phyloP scores from a whole-genome alignment of 92 coral and sea anemone species.

The Bergia puertoricense region DNA sequence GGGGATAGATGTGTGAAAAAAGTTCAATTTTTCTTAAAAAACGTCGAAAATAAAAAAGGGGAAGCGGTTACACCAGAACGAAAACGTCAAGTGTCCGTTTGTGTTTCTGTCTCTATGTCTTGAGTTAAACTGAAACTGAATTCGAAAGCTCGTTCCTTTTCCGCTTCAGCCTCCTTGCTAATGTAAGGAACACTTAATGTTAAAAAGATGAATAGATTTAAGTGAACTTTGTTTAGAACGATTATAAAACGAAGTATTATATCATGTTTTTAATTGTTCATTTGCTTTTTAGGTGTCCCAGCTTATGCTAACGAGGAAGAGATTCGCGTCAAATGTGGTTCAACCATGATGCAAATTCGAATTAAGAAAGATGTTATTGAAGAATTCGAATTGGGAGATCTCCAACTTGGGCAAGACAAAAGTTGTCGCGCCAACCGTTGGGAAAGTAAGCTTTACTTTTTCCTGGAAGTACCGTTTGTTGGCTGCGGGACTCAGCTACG shows the following conservation, averaged over 20 bases:
- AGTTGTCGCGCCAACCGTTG: slow-evolving; percentile 25
- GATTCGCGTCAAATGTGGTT: slow-evolving; percentile 38
- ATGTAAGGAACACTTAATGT: too few species aligned
- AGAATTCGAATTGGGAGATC: slow-evolving; percentile 37
- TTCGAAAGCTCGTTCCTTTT: neutral
- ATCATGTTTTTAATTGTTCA: neutral
- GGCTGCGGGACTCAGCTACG: slow-evolving; percentile 35
- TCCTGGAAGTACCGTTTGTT: slow-evolving; percentile 37
- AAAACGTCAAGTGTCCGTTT: too few species aligned
- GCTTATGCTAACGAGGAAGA: slow-evolving; percentile 19
- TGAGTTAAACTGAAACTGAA: neutral
- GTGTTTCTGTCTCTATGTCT: too few species aligned
- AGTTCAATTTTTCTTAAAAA: too few species aligned
- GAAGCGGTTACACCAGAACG: too few species aligned
- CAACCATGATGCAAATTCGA: slow-evolving; percentile 43
- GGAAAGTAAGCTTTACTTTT: slow-evolving; percentile 12
- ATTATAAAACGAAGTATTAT: neutral
- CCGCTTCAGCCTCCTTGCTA: neutral
- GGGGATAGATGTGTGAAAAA: too few species aligned
- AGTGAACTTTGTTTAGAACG: too few species aligned
- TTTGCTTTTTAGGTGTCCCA: neutral
- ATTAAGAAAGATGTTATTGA: neutral
- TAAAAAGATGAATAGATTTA: too few species aligned
- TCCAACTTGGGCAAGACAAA: neutral
- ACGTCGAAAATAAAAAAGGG: too few species aligned